phyloP scores from a whole-genome alignment of 2,797 vertebrate genomes.

The Spea hammondii region DNA sequence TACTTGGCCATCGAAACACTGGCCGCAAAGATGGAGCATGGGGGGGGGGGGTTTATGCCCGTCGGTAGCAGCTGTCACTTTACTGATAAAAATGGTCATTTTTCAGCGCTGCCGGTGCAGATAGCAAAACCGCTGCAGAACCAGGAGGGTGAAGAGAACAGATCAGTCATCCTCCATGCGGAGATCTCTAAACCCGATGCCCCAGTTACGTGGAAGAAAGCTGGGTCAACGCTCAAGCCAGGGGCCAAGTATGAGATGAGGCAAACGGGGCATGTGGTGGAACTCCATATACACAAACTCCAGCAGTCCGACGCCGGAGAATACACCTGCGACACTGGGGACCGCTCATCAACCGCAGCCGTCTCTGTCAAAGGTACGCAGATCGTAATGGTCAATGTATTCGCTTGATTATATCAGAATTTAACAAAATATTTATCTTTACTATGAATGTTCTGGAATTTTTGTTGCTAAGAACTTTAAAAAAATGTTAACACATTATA shows the following conservation, averaged over 20 bases:
- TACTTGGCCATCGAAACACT: too few relatives aligned
- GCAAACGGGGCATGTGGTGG: constrained; percentile 71
- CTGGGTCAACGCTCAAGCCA: constrained; percentile 68
- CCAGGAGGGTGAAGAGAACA: constrained; percentile 72
- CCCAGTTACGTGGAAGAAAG: constrained; percentile 76
- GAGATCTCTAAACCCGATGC: constrained; percentile 75
- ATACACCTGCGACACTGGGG: constrained; percentile 82
- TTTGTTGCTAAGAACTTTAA: too few relatives aligned
- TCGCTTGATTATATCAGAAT: too few relatives aligned
- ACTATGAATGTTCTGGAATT: too few relatives aligned
- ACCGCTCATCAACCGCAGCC: constrained; percentile 74
- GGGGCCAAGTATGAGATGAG: constrained; percentile 79
- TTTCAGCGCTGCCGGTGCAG: constrained; percentile 71
- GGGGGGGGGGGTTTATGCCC: too few relatives aligned
- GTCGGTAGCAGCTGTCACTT: background rate
- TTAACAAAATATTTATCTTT: too few relatives aligned
- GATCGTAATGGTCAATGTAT: background rate
- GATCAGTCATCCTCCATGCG: constrained; percentile 63
- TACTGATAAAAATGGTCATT: background rate
- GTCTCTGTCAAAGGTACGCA: constrained; percentile 78
- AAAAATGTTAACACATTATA: too few relatives aligned
- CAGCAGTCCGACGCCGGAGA: constrained; percentile 77
- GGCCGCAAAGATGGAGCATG: too few relatives aligned
- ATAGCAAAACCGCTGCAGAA: constrained; percentile 72
- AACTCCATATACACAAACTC: constrained; percentile 76